Evolutionary conservation across 2,113 vertebrate species (phyloP), one percentile per base, ranked within the genome.

Genomic region (Copsychus sechellarum): DNA sequence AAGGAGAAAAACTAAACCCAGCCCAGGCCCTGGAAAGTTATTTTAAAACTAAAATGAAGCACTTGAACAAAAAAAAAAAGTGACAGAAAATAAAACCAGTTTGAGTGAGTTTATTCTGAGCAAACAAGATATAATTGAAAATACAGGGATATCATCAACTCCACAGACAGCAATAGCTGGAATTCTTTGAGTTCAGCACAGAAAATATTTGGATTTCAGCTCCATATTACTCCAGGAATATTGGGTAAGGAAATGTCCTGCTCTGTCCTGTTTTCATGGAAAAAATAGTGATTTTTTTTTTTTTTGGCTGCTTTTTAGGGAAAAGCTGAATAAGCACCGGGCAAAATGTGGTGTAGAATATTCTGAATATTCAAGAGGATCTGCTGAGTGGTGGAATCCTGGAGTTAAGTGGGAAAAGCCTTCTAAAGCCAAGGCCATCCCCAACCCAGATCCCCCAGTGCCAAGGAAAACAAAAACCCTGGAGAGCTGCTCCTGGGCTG

Each of bases 101-200:
- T 60, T 53, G 33, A 19, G 19, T 50, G 57, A 54, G 24, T 65
- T 78, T 53, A 5, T 48, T 36, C 22, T 5, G 48, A 57, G 14
- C 43, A 29, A 90, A 79, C 5, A 76, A 79, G 21, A 47, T 48
- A 2, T 9, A 19, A 67, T 9, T 60, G 23, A 20, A 48, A 48
- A 40, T 40, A 2, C 6, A n/a, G 26, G 31, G 13, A 10, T 20
- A 5, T 45, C 36, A 53, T 22, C 28, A 34, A 0, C 8, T 60
- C 26, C 40, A 12, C 29, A 8, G 28, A 4, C 12, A 72, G 9
- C 12, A n/a, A 18, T 7, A 20, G 2, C 6, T 62, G 76, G 34
- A 47, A 12, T 40, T 2, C 2, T 1, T 0, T 0, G 3, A 54
- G 14, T 19, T 51, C 17, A 28, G 38, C 16, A 28, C 48, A 29